Conservation (phyloP, 1,140 invertebrate species). For the Heliothis virescens region DNA sequence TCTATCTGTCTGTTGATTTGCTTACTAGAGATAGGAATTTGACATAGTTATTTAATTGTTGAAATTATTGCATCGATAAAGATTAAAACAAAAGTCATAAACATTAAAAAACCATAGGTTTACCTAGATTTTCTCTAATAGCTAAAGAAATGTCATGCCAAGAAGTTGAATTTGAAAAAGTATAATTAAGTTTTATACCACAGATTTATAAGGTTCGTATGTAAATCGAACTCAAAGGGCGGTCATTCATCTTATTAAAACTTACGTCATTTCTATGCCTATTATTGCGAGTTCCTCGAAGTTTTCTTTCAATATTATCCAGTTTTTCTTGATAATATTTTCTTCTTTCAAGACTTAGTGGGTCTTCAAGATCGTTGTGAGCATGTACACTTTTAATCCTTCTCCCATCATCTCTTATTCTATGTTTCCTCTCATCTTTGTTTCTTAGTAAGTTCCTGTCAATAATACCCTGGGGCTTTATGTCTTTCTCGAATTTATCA, state of each 20-base stretch:
- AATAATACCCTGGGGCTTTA: not conserved
- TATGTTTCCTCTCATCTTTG: constrained; percentile 38
- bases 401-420: not conserved
- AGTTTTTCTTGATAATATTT: constrained; percentile 69
- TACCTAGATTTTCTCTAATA: not conserved
- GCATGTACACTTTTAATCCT: constrained; percentile 24
- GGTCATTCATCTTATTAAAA: not conserved
- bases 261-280: constrained; percentile 37
- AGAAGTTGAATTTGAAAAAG: no score
- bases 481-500: not conserved
- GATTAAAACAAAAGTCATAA: no score
- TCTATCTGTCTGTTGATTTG: no score
- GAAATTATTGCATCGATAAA: no score
- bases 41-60: no score
- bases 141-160: not conserved
- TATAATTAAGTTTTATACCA: no score
- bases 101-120: no score
- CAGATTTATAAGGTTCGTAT: no score
- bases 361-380: constrained; percentile 46
- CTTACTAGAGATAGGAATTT: no score
- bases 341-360: constrained; percentile 59
- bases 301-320: constrained; percentile 62
- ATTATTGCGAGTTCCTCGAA: constrained; percentile 46
- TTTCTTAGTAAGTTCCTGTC: constrained; percentile 19
- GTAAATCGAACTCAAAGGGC: no score